phyloP scores from a whole-genome alignment of 2,113 vertebrate species.

The Syngnathus floridae region DNA sequence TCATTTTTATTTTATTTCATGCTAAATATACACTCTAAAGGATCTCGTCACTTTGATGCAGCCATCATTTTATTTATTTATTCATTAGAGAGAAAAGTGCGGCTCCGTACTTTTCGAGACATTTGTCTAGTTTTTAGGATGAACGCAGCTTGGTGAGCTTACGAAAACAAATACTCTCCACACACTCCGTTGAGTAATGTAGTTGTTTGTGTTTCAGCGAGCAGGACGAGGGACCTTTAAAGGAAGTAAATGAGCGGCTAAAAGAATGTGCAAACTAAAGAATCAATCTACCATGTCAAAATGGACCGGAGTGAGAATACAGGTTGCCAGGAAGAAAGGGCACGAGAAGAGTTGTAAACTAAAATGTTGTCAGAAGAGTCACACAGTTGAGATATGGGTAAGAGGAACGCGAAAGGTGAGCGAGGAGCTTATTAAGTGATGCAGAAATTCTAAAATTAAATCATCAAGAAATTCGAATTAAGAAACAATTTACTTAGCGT shows the following conservation, averaged over 20 bases:
- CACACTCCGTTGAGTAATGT: not conserved
- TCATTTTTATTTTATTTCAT: too few relatives aligned
- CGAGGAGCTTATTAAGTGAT: not conserved
- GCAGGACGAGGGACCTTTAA: not conserved
- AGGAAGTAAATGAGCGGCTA: conserved; percentile 1
- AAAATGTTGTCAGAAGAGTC: not conserved
- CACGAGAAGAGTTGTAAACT: not conserved
- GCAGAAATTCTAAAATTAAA: not conserved
- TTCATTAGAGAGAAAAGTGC: not conserved
- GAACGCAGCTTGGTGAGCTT: not conserved
- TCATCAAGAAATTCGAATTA: too few relatives aligned
- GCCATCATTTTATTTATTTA: not conserved
- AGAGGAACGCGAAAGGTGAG: not conserved
- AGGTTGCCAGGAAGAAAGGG: not conserved
- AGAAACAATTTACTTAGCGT: too few relatives aligned
- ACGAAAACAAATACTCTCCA: not conserved
- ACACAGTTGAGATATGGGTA: not conserved
- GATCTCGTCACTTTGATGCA: too few relatives aligned
- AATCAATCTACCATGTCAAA: not conserved
- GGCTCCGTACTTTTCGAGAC: not conserved
- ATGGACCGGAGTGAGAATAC: not conserved
- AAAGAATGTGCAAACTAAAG: not conserved
- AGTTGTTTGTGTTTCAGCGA: not conserved
- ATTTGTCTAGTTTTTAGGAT: not conserved
- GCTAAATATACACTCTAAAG: too few relatives aligned